Base-by-base conservation (phyloP, 2,113 vertebrate genomes). In the Etheostoma spectabile region DNA sequence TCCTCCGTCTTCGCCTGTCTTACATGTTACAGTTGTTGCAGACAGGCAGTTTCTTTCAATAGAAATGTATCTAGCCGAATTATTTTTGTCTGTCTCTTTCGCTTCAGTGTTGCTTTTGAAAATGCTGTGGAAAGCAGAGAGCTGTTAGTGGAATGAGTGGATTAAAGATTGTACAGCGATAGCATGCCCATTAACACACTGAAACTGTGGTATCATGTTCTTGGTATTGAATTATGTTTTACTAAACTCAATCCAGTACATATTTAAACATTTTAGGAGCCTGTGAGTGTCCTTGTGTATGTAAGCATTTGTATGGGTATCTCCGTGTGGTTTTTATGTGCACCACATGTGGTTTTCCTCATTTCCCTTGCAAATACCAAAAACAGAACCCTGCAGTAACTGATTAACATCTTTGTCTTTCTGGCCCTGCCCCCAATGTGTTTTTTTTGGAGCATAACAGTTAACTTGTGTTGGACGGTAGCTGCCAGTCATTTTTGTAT, bases 351-450 rank as follows among this genome's bases (percentile, higher is more conserved):
- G 24, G 38, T 57, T 78, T 81, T 35, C 53, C 74, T 88, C 59
- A 91, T 91, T 91, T 91, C 77, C 64, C 77, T 88, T 82, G 71
- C 88, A 88, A 82, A 84, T 80, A 21, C 7, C 66, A 45, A 27
- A 68, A 80, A 77, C 75, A 74, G 56, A 56, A 21, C 16, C 27
- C 72, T 16, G 24, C 61, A 64, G 27, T 80, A 80, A 82, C 51
- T 66, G 79, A 84, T 24, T 74, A 64, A 71, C 69, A 51, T 60
- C 69, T 56, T 64, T 12, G 53, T 46, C 38, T 77, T 16, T 35
- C 42, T 19, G 35, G 61, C 49, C 72, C 3, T 30, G 13, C 61
- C 62, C 33, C 45, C n/a, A 16, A 2, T 62, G 10, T 61, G 52
- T 64, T 61, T 55, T n/a, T 52, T n/a, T 52, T 15, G 4, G 60